Base-by-base conservation (phyloP, 2,113 vertebrate species). In the Bufo bufo region DNA sequence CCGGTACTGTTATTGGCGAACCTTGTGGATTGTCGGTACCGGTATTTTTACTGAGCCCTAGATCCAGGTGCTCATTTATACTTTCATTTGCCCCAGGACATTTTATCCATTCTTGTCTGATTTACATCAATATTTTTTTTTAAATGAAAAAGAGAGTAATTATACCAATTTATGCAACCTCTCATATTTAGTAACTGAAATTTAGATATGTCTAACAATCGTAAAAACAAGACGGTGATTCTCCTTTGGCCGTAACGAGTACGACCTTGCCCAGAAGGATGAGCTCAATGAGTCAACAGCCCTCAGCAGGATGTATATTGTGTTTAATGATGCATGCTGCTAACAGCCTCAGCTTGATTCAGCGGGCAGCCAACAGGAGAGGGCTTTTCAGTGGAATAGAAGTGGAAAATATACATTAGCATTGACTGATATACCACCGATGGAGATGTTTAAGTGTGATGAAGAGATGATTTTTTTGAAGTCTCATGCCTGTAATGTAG, bases 281-380 rank as follows among this genome's bases (percentile, higher is more conserved):
- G 58, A 89, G 87, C 84, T 89, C 87, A 89, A 33, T 78, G 72
- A 84, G 87, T 84, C 87, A 89, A 84, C 81, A 89, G 61, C 82
- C 82, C 87, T 66, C 82, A 52, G 87, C 87, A 69, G 72, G 59
- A 84, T 89, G 58, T 84, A 65, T 84, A 89, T 89, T 84, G 81
- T 89, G 81, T 84, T 84, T 89, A 89, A 89, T 89, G 87, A 89
- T 84, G 87, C 74, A 84, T 89, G 72, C 56, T 84, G 87, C 81
- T 81, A 81, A 45, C 52, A 43, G 63, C 77, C 66, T 87, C 63
- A 65, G 19, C 20, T 77, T 77, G 69, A 77, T 82, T 77, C 43
- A 77, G 45, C 14, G 23, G 58, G 58, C 80, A 77, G 87, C 56
- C 43, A 66, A 79, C 74, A 79, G 9, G 16, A 79, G 47, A 79